Conservation (phyloP, 2,113 vertebrate species). For the Accipiter virgatus region DNA sequence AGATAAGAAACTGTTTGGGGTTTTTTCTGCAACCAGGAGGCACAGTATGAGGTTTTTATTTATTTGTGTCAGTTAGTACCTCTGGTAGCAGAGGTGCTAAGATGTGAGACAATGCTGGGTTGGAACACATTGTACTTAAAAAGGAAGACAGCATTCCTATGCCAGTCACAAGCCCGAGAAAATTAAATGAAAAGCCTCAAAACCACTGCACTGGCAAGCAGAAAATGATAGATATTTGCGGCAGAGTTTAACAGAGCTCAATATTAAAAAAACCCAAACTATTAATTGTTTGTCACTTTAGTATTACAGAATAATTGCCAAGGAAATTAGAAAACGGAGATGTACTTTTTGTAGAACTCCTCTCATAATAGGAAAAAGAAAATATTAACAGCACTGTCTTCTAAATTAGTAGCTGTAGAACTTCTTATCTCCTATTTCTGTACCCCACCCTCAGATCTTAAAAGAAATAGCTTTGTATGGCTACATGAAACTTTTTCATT, state of each 20-base stretch:
- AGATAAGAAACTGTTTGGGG: neutral
- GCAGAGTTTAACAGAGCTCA: neutral
- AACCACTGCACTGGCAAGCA: neutral
- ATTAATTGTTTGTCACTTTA: neutral
- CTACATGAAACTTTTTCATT: neutral
- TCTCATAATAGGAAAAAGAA: neutral
- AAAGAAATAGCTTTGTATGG: neutral
- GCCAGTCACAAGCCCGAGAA: neutral
- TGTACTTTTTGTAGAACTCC: neutral
- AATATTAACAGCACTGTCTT: constrained; percentile 11
- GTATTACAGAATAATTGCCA: constrained; percentile 23
- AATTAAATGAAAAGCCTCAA: neutral
- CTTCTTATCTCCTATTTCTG: neutral
- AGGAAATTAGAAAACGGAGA: constrained; percentile 37
- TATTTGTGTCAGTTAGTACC: neutral
- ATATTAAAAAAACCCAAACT: neutral
- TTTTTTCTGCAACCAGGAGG: neutral
- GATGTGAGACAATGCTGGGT: neutral
- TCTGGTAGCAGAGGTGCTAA: neutral
- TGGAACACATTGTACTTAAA: neutral
- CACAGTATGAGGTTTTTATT: neutral
- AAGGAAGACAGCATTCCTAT: neutral
- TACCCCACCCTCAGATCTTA: neutral
- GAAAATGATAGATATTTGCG: neutral
- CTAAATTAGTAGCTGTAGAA: constrained; percentile 14